Base-by-base conservation (phyloP, 2,797 vertebrate species). In the Thripadectes ignobilis region DNA sequence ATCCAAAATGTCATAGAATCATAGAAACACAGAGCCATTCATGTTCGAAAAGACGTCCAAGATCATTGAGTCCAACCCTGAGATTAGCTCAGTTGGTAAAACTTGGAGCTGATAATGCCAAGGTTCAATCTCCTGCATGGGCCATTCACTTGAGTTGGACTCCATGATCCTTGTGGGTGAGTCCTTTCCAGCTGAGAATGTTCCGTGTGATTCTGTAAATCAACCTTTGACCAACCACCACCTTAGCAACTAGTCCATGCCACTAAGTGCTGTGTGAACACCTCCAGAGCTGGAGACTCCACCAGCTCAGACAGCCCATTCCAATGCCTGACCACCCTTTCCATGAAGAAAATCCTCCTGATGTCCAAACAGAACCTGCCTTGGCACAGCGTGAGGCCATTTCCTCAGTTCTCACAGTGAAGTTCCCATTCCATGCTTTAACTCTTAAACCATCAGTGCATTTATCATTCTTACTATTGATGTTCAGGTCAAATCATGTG, bases 1-100 rank as follows among this genome's bases (percentile, higher is more conserved):
- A 5, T 41, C 41, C 62, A 20, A 54, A 19, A 26, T 54, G 1
- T 9, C 9, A 10, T 30, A 39, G 77, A 34, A 36, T 10, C 41
- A 8, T 30, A 34, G 77, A 34, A 36, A 9, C 48, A 59, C 48
- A 14, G 30, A 34, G 3, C 3, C 7, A 3, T 10, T 7, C 7
- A 6, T 4, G 14, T 4, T 51, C 34, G 54, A 12, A 41, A 46
- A 54, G 17, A 24, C 14, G 14, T 57, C 41, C 49, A 23, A 7
- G 43, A 5, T 6, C 26, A 19, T 7, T 0, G 1, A 62, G 48
- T 18, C 41, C 57, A 41, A 3, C 19, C 29, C 52, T 32, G 51
- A 52, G 51, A 52, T 30, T 30, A 52, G 30, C 52, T 54, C 52
- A 54, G 19, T 21, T 54, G 30, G 30, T 54, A 54, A 32, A 13